These are phyloP conservation scores for Drosophila pachea DNA, from an alignment of 1,140 invertebrate genomes.

Conservation along the genomic window DNA sequence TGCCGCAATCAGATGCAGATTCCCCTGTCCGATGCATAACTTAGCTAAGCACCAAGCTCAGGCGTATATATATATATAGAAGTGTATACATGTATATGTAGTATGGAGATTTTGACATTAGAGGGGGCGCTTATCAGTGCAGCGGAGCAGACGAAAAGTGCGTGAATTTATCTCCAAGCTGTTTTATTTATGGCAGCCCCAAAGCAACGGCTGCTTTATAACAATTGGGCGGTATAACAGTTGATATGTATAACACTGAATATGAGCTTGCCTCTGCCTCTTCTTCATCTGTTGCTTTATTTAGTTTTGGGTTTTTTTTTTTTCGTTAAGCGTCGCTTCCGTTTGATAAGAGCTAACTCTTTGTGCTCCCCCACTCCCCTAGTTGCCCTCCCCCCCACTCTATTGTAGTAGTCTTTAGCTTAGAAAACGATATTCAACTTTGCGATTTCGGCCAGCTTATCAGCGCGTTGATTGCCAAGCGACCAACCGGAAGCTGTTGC, in stretches of 20 bases:
- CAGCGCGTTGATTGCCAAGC: conserved; percentile 17
- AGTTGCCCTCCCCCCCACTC: too few species aligned
- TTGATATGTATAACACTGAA: neutral
- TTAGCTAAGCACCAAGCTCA: conserved; percentile 14
- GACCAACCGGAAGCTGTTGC: conserved; percentile 29
- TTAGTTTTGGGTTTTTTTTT: neutral
- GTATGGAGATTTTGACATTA: conserved; percentile 7
- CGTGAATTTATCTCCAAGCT: conserved; percentile 32
- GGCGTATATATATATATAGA: conserved; percentile 2
- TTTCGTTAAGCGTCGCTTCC: conserved; percentile 23
- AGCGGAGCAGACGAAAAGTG: too few species aligned
- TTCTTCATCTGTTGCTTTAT: neutral
- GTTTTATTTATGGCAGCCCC: conserved; percentile 36
- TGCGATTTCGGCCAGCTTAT: conserved; percentile 21
- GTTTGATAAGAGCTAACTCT: conserved; percentile 24
- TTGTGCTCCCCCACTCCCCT: too few species aligned
- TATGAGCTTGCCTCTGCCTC: too few species aligned
- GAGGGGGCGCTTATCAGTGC: neutral
- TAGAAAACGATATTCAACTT: conserved; percentile 14
- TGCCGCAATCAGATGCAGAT: conserved; percentile 26
- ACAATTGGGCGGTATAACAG: conserved; percentile 2
- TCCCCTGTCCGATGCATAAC: conserved; percentile 22
- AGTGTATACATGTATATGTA: conserved; percentile 7
- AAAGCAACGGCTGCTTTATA: conserved; percentile 20
- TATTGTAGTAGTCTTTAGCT: too few species aligned